A percentile compares a stretch with the other conserved stretches of the same genome.
These are phyloP conservation scores for Patella vulgata DNA, from an alignment of 1,140 invertebrate species.

Conservation along the genomic window DNA sequence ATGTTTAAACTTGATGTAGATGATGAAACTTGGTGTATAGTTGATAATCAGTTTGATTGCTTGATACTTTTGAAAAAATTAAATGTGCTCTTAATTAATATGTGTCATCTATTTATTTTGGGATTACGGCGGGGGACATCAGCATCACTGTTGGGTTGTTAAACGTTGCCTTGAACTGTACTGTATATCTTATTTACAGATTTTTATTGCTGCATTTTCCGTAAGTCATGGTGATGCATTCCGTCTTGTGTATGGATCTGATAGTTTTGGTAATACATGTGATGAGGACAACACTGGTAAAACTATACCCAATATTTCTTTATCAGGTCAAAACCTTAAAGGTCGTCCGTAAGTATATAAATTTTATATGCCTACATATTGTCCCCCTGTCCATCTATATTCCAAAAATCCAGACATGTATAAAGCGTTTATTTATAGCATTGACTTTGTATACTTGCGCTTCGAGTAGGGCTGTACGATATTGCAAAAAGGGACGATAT, in stretches of 20 bases:
- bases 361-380: neutral
- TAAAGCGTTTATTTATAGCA: slow-evolving; percentile 47
- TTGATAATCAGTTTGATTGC: too few species aligned
- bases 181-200: slow-evolving; percentile 44
- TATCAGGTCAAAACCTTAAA: slow-evolving; percentile 83
- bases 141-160: too few species aligned
- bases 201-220: slow-evolving; percentile 82
- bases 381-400: slow-evolving; percentile 32
- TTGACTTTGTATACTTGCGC: too few species aligned
- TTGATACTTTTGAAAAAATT: too few species aligned
- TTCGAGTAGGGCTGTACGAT: too few species aligned
- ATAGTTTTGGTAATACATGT: slow-evolving; percentile 96
- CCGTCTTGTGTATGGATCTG: slow-evolving; percentile 89
- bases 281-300: slow-evolving; percentile 76
- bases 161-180: neutral
- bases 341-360: slow-evolving; percentile 74
- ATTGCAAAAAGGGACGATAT: too few species aligned
- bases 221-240: slow-evolving; percentile 89
- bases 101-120: too few species aligned
- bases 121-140: too few species aligned
- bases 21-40: too few species aligned
- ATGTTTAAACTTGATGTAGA: too few species aligned
- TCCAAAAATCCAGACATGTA: neutral
- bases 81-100: too few species aligned
- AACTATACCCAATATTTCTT: slow-evolving; percentile 76